Base-by-base conservation (phyloP, 37 sponge, comb jelly and placozoan species). In the Cladorhizidae sp. region DNA sequence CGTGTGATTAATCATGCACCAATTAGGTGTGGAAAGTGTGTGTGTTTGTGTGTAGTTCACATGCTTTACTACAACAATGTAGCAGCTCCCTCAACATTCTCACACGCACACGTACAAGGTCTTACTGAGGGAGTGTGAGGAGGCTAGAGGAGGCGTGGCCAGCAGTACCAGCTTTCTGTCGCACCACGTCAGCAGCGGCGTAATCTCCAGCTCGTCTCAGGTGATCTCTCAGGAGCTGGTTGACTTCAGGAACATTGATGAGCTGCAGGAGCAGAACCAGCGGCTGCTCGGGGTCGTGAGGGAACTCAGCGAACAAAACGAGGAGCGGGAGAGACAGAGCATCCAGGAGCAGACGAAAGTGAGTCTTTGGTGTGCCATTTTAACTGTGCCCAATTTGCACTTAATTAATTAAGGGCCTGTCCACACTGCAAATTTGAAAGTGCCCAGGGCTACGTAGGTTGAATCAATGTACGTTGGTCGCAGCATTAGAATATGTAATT, bases 231-330 rank as follows among this genome's bases (percentile, higher is more conserved):
- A 72, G 18, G 84, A 86, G 14, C 80, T 92, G 52, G 91, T 93
- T 17, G 72, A 85, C 12, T 96, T 91, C 79, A 88, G 96, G 79
- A 86, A 43, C 63, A 74, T 98, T 3, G 85, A 85, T 41, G 99
- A 98, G 64, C 82, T 96, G 14, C 99, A 98, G 65, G 54, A 89
- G 58, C 92, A 91, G 75, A 98, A 98, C 79, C 87, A 93, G 85
- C 78, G 84, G 78, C 69, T 98, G 65, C 76, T 98, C 76, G 64
- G 82, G 37, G 94, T 93, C 5, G 96, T 96, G 68, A 77, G 99
- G 33, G 94, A 91, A 40, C 72, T 96, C 52, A 91, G 97, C 32
- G 83, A 88, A 40, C 79, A 91, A 55, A 84, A 90, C 37, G 97
- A 96, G 80, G 58, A 86, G 43, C 58, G 65, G 56, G 97, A 97